Base-by-base conservation (phyloP, 2,888 invertebrate species). In the Idaea straminata region DNA sequence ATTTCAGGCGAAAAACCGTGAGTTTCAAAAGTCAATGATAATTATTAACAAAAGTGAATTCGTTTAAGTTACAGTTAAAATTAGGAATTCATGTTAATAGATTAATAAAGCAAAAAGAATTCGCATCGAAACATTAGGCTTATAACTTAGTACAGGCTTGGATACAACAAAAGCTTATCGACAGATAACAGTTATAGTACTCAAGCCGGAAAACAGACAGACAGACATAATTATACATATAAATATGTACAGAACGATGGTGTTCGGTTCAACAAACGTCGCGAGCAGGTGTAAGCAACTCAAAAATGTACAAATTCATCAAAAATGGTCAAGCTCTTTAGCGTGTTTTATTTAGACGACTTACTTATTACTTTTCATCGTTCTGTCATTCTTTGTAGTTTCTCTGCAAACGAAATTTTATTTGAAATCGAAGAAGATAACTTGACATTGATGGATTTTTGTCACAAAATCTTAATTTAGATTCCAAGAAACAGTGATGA, bases 301-400 rank as follows among this genome's bases (percentile, higher is more conserved):
- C 47, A 47, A 47, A 47, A 47, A 47, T 47, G 47, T 47, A 47
- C 47, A 47, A 47, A 47, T 47, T 47, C 47, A 10, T 47, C 47
- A 47, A 47, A 47, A 47, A 34, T 59, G 58, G 58, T 59, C 58
- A 15, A 16, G 58, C n/a, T 16, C 13, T 15, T 25, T 25, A 16
- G 34, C 59, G 59, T 2, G 16, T 59, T 4, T 62, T 67, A 36
- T 63, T 62, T 66, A 67, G 69, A 74, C 75, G 80, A 91, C 92
- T 91, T 92, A 92, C 91, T 87, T 83, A 82, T 84, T 13, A 34
- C 34, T 76, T 66, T 74, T 81, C 91, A 91, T 91, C 91, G 92
- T 91, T 92, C 92, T 92, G 91, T 91, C 90, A 88, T 90, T 88
- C 70, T 76, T 79, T 71, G 84, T 73, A 62, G 83, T 77, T 70